A percentile compares a stretch with the other conserved stretches of the same genome.
These are phyloP conservation scores for Ericerus pela DNA, from an alignment of 1,140 invertebrate species.

Conservation along the genomic window DNA sequence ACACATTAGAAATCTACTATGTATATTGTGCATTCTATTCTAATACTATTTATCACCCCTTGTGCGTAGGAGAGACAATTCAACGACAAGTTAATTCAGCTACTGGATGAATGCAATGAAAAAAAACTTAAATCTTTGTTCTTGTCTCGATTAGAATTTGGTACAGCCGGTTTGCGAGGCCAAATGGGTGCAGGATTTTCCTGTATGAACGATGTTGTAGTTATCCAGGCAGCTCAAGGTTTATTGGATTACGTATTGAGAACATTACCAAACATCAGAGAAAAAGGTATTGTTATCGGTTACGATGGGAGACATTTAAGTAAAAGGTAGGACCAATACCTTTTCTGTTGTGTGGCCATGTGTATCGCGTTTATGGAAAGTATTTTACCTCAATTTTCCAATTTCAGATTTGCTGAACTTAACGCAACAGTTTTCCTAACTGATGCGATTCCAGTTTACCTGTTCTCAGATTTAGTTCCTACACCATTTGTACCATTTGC, in stretches of 20 bases:
- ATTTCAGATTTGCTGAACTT: conserved; percentile 73
- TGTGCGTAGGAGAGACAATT: neutral
- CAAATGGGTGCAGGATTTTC: conserved; percentile 83
- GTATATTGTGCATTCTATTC: too few relatives aligned
- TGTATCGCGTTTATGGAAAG: neutral
- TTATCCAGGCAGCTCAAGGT: conserved; percentile 92
- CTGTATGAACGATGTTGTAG: conserved; percentile 93
- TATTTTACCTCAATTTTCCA: neutral
- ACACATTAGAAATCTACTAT: too few relatives aligned
- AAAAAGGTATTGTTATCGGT: conserved; percentile 72
- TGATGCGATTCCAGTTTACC: conserved; percentile 60
- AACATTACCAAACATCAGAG: conserved; percentile 24
- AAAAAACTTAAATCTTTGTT: conserved; percentile 41
- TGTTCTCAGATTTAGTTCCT: conserved; percentile 68
- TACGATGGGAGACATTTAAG: conserved; percentile 93
- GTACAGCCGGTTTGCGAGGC: conserved; percentile 80
- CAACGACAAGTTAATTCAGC: conserved; percentile 34
- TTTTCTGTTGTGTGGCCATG: neutral
- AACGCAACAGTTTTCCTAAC: conserved; percentile 70
- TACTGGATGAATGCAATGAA: conserved; percentile 36
- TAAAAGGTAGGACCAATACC: conserved; percentile 43
- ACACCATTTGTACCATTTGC: conserved; percentile 88
- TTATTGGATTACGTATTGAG: conserved; percentile 56
- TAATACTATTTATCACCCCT: neutral
- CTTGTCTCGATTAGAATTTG: conserved; percentile 58